Evolutionary conservation across 2,113 vertebrate species (phyloP).

Genomic region (Callipepla californica): DNA sequence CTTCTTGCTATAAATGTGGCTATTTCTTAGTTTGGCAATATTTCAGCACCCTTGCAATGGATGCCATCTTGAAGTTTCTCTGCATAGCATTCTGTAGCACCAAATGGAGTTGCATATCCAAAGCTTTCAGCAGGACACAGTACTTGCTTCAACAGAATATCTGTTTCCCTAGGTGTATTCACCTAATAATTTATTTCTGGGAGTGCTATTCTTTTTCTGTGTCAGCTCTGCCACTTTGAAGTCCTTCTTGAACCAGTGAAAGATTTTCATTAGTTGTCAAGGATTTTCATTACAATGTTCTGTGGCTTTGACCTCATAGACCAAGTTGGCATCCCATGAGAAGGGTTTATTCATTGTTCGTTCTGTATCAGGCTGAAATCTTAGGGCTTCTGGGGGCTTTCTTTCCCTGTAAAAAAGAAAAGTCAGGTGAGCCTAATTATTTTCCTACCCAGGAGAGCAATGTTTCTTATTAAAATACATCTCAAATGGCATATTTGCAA

Average conservation of each 20-base stretch:
- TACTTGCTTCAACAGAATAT: background rate
- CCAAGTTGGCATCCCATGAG: background rate
- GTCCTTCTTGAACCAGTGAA: constrained; percentile 37
- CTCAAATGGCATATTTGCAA: background rate
- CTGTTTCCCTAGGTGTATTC: background rate
- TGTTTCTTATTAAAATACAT: constrained; percentile 15
- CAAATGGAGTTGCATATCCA: background rate
- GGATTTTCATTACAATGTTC: constrained; percentile 14
- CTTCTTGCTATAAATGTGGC: background rate
- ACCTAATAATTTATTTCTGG: background rate
- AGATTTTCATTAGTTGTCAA: background rate
- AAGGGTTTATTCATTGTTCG: background rate
- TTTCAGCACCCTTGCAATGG: constrained; percentile 21
- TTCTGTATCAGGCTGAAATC: background rate
- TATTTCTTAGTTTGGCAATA: constrained; percentile 21
- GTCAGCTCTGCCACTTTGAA: constrained; percentile 12
- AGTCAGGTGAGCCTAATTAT: background rate
- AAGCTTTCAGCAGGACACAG: background rate
- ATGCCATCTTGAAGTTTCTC: background rate
- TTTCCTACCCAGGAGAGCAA: background rate
- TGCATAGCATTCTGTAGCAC: background rate
- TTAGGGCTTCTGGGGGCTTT: background rate
- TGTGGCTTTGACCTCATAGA: background rate
- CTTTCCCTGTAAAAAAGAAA: background rate
- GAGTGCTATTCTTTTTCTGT: background rate